Conservation (phyloP, 2,888 invertebrate species). For the Morpho achilles region DNA sequence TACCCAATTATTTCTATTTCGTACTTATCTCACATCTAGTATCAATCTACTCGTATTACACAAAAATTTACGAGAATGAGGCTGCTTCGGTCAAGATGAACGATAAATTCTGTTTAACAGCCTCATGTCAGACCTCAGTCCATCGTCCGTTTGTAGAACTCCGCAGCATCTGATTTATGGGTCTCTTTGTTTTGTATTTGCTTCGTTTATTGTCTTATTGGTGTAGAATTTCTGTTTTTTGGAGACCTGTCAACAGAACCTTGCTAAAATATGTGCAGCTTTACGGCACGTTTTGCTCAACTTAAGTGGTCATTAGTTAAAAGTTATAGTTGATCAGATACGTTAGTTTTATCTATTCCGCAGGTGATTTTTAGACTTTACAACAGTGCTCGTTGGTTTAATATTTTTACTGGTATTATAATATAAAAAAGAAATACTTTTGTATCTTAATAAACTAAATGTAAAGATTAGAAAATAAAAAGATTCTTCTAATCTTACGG, state of each 20-base stretch:
- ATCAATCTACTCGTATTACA: slow-evolving; percentile 68
- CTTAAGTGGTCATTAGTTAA: slow-evolving; percentile 1
- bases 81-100: slow-evolving; percentile 57
- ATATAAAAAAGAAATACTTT: too few species aligned
- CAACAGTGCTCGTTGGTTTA: too few species aligned
- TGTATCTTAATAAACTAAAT: too few species aligned
- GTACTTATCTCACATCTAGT: slow-evolving; percentile 61
- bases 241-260: slow-evolving; percentile 10
- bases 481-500: too few species aligned
- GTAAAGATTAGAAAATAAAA: too few species aligned
- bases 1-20: slow-evolving; percentile 64
- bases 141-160: slow-evolving; percentile 26
- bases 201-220: slow-evolving; percentile 31
- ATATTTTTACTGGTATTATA: too few species aligned
- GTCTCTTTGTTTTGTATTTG: slow-evolving; percentile 31
- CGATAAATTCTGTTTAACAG: slow-evolving; percentile 69
- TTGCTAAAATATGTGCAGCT: slow-evolving; percentile 18
- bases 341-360: not conserved
- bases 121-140: slow-evolving; percentile 49
- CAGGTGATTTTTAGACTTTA: slow-evolving; percentile 1
- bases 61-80: slow-evolving; percentile 66
- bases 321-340: slow-evolving; percentile 7
- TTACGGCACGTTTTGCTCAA: slow-evolving; percentile 22
- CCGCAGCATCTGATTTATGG: slow-evolving; percentile 31
- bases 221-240: slow-evolving; percentile 21